A percentile compares a stretch with the other conserved stretches of the same genome.
Evolutionary conservation across 2,797 vertebrate genomes (phyloP).

Genomic region (Delichon dasypus): DNA sequence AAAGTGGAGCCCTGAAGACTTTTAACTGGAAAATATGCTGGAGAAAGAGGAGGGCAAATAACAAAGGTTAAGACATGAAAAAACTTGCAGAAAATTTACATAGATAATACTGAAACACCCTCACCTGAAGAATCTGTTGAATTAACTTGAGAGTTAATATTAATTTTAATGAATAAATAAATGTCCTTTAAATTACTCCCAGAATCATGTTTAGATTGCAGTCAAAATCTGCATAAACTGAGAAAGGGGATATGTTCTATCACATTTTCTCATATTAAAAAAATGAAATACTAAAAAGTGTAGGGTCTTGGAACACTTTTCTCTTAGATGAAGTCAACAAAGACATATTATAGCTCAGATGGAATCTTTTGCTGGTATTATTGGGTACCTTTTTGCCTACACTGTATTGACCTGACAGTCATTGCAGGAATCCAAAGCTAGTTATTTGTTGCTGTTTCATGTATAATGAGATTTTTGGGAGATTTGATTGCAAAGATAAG

Average conservation of each 20-base stretch:
- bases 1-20: neutral
- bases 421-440: neutral
- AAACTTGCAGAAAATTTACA: neutral
- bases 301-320: neutral
- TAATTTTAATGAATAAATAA: neutral
- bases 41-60: neutral
- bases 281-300: neutral
- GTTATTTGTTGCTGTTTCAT: neutral
- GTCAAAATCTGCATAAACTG: neutral
- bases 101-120: neutral
- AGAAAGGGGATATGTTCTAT: neutral
- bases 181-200: neutral
- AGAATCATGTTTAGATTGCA: neutral
- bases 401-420: neutral
- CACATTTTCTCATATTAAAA: neutral
- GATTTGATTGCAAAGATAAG: neutral
- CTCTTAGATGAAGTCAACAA: neutral
- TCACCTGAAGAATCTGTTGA: neutral
- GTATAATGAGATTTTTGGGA: neutral
- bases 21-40: neutral
- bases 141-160: neutral
- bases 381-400: neutral
- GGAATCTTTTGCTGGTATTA: neutral
- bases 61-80: neutral
- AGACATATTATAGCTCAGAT: neutral